Percentiles rank a stretch among this genome's conserved stretches.
Conservation (phyloP, 2,888 invertebrate species). For the Melanostoma mellinum region DNA sequence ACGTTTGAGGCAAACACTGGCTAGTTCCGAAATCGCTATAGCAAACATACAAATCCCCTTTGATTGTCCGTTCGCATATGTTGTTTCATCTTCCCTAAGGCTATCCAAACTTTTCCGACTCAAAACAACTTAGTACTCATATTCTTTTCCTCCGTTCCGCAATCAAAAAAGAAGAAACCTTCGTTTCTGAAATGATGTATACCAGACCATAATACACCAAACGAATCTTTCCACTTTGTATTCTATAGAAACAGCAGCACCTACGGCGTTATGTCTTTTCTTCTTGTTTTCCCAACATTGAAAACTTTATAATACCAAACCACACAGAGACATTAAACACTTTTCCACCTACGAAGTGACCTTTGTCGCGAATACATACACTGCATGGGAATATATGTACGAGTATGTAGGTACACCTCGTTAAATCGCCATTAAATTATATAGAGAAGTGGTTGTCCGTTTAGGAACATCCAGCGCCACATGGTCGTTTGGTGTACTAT, state of each 20-base stretch:
- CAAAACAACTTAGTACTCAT: too few relatives aligned
- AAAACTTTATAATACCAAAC: slow-evolving; percentile 36
- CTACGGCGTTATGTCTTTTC: slow-evolving; percentile 32
- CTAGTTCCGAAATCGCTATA: too few relatives aligned
- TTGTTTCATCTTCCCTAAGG: too few relatives aligned
- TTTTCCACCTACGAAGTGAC: slow-evolving; percentile 69
- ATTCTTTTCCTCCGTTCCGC: too few relatives aligned
- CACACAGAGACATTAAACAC: slow-evolving; percentile 43
- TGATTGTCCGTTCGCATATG: too few relatives aligned
- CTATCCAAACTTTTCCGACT: too few relatives aligned
- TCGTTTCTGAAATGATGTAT: neutral
- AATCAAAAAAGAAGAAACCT: neutral
- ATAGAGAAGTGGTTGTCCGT: slow-evolving; percentile 30
- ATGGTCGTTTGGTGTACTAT: neutral
- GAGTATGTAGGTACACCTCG: slow-evolving; percentile 33
- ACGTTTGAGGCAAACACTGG: too few relatives aligned
- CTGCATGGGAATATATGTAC: slow-evolving; percentile 9
- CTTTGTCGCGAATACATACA: slow-evolving; percentile 42
- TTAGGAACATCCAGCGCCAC: slow-evolving; percentile 50
- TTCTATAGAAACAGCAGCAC: slow-evolving; percentile 33
- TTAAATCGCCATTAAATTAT: slow-evolving; percentile 50
- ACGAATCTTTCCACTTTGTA: slow-evolving; percentile 37
- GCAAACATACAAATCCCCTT: too few relatives aligned
- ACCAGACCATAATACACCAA: slow-evolving; percentile 20
- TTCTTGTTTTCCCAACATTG: slow-evolving; percentile 58